These are phyloP conservation scores for Syndactyla subalaris DNA, from an alignment of 2,797 vertebrate species.

Conservation along the genomic window DNA sequence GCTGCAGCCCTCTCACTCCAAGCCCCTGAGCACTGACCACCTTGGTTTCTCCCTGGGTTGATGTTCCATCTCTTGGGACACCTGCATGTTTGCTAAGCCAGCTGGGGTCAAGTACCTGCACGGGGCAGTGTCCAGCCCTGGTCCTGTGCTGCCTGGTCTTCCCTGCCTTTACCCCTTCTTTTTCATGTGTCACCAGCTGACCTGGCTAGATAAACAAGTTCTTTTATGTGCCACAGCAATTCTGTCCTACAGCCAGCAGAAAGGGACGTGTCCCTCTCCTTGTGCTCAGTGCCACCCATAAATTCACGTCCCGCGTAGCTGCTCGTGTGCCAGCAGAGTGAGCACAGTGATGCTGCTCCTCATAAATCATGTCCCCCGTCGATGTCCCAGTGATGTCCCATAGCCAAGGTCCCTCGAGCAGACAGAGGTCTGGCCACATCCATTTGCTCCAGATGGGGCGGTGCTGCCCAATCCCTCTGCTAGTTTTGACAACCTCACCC, in stretches of 20 bases:
- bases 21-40: background rate
- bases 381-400: background rate
- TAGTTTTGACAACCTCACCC: slow-evolving; percentile 24
- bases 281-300: background rate
- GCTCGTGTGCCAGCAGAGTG: background rate
- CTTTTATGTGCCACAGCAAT: background rate
- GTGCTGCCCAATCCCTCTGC: background rate
- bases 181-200: background rate
- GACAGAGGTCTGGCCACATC: background rate
- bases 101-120: background rate
- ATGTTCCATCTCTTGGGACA: background rate
- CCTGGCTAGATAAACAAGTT: background rate
- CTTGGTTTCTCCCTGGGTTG: background rate
- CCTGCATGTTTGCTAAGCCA: background rate
- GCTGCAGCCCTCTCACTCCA: background rate
- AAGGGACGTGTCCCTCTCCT: background rate
- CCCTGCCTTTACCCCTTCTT: background rate
- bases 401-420: background rate
- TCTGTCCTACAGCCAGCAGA: background rate
- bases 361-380: background rate
- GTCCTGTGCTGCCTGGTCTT: background rate
- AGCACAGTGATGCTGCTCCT: background rate
- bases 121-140: rapidly evolving
- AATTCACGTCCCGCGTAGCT: background rate
- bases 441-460: rapidly evolving